Evolutionary conservation across 37 sponge, comb jelly and placozoan genomes (phyloP).

Genomic region (Ianthella basta): DNA sequence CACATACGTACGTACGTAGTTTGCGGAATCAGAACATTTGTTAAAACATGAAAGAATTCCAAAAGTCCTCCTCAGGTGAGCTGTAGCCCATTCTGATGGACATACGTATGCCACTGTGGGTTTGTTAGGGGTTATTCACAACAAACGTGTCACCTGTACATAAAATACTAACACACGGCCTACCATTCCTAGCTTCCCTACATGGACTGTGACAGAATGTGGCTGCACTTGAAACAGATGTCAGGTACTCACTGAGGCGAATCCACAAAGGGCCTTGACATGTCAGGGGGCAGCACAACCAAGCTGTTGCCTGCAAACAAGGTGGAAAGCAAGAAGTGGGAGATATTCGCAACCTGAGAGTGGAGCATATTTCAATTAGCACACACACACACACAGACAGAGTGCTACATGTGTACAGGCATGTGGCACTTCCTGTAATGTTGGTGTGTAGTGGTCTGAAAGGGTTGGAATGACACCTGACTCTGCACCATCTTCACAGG

Average conservation of each 20-base stretch:
- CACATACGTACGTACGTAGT: not conserved
- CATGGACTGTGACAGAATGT: not conserved
- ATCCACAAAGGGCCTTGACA: constrained; percentile 53
- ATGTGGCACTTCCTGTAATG: not conserved
- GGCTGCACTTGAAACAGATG: not conserved
- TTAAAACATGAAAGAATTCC: too few species aligned
- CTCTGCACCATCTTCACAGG: too few species aligned
- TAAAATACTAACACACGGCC: not conserved
- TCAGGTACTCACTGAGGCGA: not conserved
- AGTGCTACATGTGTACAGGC: too few species aligned
- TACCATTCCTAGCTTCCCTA: constrained; percentile 4
- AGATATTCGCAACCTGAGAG: not conserved
- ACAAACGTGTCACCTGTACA: too few species aligned
- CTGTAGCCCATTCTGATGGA: too few species aligned
- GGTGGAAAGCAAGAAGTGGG: not conserved
- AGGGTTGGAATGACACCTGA: too few species aligned
- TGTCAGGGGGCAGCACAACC: constrained; percentile 67
- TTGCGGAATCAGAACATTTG: not conserved
- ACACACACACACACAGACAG: too few species aligned
- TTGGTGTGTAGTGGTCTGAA: too few species aligned
- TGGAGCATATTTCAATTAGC: too few species aligned
- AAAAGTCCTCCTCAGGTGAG: too few species aligned
- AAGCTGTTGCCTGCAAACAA: constrained; percentile 52
- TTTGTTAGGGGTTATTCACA: too few species aligned
- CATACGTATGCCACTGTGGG: too few species aligned